A percentile compares a stretch with the other conserved stretches of the same genome.
phyloP scores from a whole-genome alignment of 92 coral and sea anemone genomes.

The Phenganax subtilis region DNA sequence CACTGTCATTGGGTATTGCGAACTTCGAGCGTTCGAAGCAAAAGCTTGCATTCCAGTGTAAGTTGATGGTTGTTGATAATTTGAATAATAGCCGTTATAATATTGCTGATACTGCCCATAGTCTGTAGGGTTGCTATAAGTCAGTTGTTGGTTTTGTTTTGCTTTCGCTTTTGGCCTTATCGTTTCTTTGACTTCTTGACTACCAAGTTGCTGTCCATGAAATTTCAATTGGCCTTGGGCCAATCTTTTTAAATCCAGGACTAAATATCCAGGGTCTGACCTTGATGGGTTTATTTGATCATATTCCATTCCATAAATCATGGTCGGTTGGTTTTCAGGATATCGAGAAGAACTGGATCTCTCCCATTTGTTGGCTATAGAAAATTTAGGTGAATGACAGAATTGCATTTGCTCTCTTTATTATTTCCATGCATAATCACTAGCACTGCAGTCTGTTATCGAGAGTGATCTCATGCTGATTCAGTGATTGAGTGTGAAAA shows the following conservation, averaged over 20 bases:
- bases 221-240: conserved; percentile 34
- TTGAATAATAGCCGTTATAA: conserved; percentile 6
- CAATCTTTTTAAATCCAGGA: conserved; percentile 29
- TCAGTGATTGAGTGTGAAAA: too few relatives aligned
- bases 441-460: too few relatives aligned
- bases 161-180: not conserved
- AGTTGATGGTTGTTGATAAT: conserved; percentile 23
- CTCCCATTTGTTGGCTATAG: conserved; percentile 34
- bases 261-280: conserved; percentile 41
- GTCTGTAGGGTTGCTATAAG: conserved; percentile 10
- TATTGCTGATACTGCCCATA: conserved; percentile 11
- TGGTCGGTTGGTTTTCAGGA: conserved; percentile 37
- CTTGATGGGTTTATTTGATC: conserved; percentile 37
- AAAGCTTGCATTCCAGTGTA: not conserved
- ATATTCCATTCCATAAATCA: conserved; percentile 39
- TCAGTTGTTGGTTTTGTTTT: conserved; percentile 11
- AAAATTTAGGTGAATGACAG: not conserved
- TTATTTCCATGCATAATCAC: too few relatives aligned
- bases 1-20: conserved; percentile 10
- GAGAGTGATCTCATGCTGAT: too few relatives aligned
- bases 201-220: conserved; percentile 37
- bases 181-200: not conserved
- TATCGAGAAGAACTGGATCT: conserved; percentile 32
- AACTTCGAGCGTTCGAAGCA: not conserved
- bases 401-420: not conserved